phyloP scores from a whole-genome alignment of 30 jellyfish, hydroid and myxozoan genomes.

The Turritopsis dohrnii region DNA sequence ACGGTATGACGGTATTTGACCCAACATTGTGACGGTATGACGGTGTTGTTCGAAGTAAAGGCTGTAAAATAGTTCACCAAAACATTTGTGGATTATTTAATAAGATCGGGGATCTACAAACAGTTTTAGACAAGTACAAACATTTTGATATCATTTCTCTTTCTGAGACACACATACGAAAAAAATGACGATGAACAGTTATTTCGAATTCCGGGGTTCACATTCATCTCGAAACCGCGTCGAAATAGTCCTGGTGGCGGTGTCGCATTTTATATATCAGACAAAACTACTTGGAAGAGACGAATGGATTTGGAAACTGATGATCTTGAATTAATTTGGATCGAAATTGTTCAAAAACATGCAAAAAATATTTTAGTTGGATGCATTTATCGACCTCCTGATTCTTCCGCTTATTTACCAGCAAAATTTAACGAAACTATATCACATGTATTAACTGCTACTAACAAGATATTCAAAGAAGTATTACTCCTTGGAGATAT shows the following conservation, averaged over 20 bases:
- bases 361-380: constrained; percentile 23
- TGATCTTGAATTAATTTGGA: not conserved
- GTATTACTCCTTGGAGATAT: constrained; percentile 1
- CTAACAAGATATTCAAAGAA: not conserved
- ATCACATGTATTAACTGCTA: not conserved
- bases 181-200: not conserved
- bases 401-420: constrained; percentile 25
- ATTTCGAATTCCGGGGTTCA: constrained; percentile 18
- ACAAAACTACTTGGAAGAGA: constrained; percentile 15
- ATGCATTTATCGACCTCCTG: constrained; percentile 36
- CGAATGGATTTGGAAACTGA: not conserved
- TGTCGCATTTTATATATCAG: constrained; percentile 1
- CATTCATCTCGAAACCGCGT: not conserved
- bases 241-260: not conserved
- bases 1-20: too few species aligned
- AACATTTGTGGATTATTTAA: constrained; percentile 14
- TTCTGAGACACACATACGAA: constrained; percentile 26
- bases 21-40: too few species aligned
- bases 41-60: too few species aligned
- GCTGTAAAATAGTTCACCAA: constrained; percentile 32
- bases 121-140: constrained; percentile 8
- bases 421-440: not conserved
- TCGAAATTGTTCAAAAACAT: constrained; percentile 11
- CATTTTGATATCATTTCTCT: constrained; percentile 26
- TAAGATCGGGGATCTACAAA: not conserved